Base-by-base conservation (phyloP, 2,888 invertebrate species). In the Spatulosminthurus flaviceps region DNA sequence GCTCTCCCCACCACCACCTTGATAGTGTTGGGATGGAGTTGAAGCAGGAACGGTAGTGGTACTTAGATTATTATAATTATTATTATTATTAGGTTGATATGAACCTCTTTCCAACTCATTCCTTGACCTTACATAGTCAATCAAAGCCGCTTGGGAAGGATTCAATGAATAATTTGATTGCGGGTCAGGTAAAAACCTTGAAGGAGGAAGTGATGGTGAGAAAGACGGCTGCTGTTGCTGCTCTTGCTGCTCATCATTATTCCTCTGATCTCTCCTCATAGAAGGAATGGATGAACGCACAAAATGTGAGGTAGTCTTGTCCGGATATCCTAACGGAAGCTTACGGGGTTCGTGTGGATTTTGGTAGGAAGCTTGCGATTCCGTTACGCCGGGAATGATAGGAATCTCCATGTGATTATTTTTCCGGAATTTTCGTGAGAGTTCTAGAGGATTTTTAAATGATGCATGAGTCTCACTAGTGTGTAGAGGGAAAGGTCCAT, bases 391-490 rank as follows among this genome's bases (percentile, higher is more conserved):
- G 16, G 73, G 73, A 61, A 72, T 72, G 7, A 28, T 26, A 24
- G 72, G 72, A 61, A 73, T 73, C 9, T 70, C 41, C 21, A 21
- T 34, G 34, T 2, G 69, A 29, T 70, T 2, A 42, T n/a, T 70
- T 1, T 0, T 70, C 1, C 21, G 41, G 21, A 70, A 70, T 70
- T 70, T 70, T 16, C 42, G 11, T 26, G 34, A n/a, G 5, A 70
- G 41, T 22, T 73, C 73, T n/a, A 26, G 61, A 21, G 73, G 73
- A 73, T 73, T 73, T 60, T n/a, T 73, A 29, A 60, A 73, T 19
- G 73, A 73, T 61, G 73, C 74, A 22, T 74, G 74, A 11, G 74
- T 74, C 21, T 74, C 74, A 74, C 74, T 74, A 1, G 29, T 41
- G 26, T 74, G 74, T 19, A 34, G 16, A 13, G 51, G 51, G 51